Conservation (phyloP, 2,888 invertebrate genomes). For the Argyresthia albistria region DNA sequence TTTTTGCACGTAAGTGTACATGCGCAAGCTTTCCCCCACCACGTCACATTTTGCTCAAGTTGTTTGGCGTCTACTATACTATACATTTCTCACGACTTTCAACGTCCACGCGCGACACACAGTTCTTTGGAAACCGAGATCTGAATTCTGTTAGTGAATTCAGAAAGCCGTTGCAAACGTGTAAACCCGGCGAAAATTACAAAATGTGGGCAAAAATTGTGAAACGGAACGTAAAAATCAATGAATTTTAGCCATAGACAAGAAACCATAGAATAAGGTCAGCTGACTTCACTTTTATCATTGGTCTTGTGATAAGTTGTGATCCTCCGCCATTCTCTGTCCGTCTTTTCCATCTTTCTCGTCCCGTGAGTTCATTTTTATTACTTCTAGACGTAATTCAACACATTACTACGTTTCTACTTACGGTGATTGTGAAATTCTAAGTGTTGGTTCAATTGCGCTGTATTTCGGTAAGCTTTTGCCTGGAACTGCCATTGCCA, state of each 20-base stretch:
- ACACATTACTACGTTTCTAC: constrained; percentile 20
- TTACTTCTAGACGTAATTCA: constrained; percentile 24
- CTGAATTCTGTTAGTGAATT: too few species aligned
- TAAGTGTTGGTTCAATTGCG: constrained; percentile 11
- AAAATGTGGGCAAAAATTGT: neutral
- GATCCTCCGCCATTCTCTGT: constrained; percentile 67
- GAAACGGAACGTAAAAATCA: constrained; percentile 31
- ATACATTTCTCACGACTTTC: too few species aligned
- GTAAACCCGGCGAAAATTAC: too few species aligned
- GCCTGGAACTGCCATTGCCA: constrained; percentile 32
- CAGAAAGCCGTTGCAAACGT: too few species aligned
- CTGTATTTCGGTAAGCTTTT: constrained; percentile 35
- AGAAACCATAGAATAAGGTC: constrained; percentile 47
- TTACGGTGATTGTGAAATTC: constrained; percentile 35
- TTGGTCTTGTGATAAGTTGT: constrained; percentile 72
- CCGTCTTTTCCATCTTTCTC: constrained; percentile 64
- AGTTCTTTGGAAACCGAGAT: too few species aligned
- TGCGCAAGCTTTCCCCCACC: too few species aligned
- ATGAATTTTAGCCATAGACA: constrained; percentile 42
- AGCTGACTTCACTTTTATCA: constrained; percentile 71
- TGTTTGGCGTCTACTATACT: too few species aligned
- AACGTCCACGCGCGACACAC: too few species aligned
- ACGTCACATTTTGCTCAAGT: too few species aligned
- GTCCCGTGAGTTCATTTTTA: constrained; percentile 60
- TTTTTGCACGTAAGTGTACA: too few species aligned